Evolutionary conservation across 2,888 invertebrate genomes (phyloP).

Genomic region (Caenorhabditis becei): DNA sequence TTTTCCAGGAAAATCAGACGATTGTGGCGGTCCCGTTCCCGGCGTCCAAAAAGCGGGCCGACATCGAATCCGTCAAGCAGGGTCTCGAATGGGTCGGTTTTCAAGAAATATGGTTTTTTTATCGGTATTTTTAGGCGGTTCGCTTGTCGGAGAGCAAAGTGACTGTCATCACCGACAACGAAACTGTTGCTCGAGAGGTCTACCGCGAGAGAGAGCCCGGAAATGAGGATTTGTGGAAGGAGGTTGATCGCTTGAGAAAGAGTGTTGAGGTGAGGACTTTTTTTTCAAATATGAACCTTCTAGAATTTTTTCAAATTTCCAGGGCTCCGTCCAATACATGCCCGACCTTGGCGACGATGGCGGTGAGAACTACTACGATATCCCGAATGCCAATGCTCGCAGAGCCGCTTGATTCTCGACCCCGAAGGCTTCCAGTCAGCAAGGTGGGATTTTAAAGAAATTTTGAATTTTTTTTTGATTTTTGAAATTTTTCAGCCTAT

Average conservation of each 20-base stretch:
- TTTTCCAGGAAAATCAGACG: not conserved
- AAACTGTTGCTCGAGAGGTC: not conserved
- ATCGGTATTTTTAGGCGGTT: not conserved
- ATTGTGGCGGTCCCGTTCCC: not conserved
- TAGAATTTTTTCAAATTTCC: no score
- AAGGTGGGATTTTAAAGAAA: no score
- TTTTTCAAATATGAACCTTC: no score
- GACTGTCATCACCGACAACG: not conserved
- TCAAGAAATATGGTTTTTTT: not conserved
- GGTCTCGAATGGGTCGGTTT: not conserved
- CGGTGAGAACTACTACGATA: not conserved
- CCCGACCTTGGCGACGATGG: not conserved
- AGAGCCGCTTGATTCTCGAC: not conserved
- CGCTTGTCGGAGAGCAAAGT: not conserved
- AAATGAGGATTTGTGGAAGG: conserved; percentile 5
- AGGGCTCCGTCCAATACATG: not conserved
- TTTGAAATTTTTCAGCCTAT: no score
- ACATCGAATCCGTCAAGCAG: not conserved
- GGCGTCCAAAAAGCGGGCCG: not conserved
- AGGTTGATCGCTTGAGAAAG: not conserved
- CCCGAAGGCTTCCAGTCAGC: no score
- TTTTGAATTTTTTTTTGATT: no score
- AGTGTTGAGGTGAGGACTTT: not conserved
- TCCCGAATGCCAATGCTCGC: not conserved
- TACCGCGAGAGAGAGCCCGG: not conserved